Conservation (phyloP, 2,113 vertebrate genomes). For the Anthoscopus minutus region DNA sequence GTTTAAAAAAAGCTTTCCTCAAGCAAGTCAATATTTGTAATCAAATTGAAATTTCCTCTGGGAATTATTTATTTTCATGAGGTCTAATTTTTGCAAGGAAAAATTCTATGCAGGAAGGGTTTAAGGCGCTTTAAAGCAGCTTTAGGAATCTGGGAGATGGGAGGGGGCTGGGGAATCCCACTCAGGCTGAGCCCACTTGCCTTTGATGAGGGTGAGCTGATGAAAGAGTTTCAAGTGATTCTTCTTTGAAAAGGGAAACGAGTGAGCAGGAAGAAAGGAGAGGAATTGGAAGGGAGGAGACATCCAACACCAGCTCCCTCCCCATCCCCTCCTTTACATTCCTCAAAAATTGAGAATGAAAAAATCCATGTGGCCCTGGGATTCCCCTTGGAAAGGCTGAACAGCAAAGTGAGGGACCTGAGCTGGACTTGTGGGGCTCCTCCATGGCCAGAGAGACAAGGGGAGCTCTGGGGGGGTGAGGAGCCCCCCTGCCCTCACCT, state of each 20-base stretch:
- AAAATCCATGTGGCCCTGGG: neutral
- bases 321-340: neutral
- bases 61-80: conserved; percentile 60
- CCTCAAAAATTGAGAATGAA: neutral
- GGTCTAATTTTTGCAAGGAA: conserved; percentile 39
- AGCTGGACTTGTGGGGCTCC: neutral
- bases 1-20: conserved; percentile 32
- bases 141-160: neutral
- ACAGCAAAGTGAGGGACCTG: neutral
- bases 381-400: neutral
- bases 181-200: neutral
- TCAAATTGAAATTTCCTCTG: conserved; percentile 62
- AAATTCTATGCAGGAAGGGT: neutral
- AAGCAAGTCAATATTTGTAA: conserved; percentile 66
- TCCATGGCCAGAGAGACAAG: neutral
- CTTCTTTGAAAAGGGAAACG: neutral
- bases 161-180: neutral
- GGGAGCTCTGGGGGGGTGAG: neutral
- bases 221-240: neutral
- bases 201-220: neutral
- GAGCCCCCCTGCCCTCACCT: neutral
- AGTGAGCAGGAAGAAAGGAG: neutral
- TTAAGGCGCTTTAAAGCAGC: neutral
- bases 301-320: neutral
- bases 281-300: neutral